Base-by-base conservation (phyloP, 2,797 vertebrate species). In the Todus mexicanus region DNA sequence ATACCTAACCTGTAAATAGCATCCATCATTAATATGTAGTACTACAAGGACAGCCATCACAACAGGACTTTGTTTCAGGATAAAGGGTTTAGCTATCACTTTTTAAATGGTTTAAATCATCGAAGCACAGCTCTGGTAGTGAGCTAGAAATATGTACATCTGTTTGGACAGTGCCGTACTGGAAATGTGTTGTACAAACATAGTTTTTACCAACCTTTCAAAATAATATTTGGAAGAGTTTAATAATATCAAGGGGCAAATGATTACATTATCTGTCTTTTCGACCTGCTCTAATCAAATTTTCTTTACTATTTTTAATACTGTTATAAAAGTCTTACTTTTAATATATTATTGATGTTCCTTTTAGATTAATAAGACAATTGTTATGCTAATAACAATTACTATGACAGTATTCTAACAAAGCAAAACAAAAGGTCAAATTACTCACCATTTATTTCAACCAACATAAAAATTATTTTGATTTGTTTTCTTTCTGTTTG, bases 51-150 rank as follows among this genome's bases (percentile, higher is more conserved):
- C 3, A 91, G 40, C 21, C 87, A 86, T 57, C 57, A 40, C 23
- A 84, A 78, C 53, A 90, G 38, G 82, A 73, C 23, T 93, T 72
- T 73, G 11, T 79, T 82, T 84, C 53, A 4, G 3, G 29, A 84
- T 45, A 90, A 81, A 94, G 86, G 31, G 19, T 60, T 84, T 81
- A 84, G 87, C 77, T 89, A 48, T 84, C 8, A 76, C 57, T 90
- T 95, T 90, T 17, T 8, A 90, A 90, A 79, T 40, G n/a, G n/a
- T 61, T 94, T 79, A 79, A 92, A 90, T 91, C 37, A 71, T 29
- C 51, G 77, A 79, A 77, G 64, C 53, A 47, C 38, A 89, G 60
- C 27, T 79, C 38, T 64, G 33, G 57, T 51, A 74, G 38, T 27
- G 29, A 87, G 48, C n/a, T 64, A 95, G 91, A 86, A 92, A 73